Evolutionary conservation across 2,888 invertebrate genomes (phyloP).

Genomic region (Pantelozetes paolii): DNA sequence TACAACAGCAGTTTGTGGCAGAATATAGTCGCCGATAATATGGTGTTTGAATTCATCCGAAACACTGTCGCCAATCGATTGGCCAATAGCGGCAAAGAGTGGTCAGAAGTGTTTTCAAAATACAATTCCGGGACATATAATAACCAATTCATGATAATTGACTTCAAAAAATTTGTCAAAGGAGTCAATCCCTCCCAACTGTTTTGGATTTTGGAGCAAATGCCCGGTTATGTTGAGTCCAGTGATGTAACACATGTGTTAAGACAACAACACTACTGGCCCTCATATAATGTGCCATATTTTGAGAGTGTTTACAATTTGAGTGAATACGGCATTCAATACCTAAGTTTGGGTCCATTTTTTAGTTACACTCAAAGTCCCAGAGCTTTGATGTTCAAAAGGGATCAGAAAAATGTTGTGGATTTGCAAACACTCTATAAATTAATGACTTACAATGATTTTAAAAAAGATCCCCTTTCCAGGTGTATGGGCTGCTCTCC

Average conservation of each 20-base stretch:
- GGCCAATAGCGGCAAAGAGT: conserved; percentile 51
- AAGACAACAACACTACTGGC: conserved; percentile 51
- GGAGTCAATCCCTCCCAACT: conserved; percentile 45
- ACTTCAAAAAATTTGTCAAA: conserved; percentile 51
- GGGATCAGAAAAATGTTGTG: conserved; percentile 51
- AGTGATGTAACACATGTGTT: conserved; percentile 47
- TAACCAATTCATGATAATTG: conserved; percentile 54
- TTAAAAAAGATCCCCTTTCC: conserved; percentile 42
- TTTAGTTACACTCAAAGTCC: conserved; percentile 52
- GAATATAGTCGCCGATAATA: conserved; percentile 45
- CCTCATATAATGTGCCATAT: conserved; percentile 53
- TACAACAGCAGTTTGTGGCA: conserved; percentile 20
- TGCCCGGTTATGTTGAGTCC: conserved; percentile 51
- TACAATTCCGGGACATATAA: conserved; percentile 54
- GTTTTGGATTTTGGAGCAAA: conserved; percentile 53
- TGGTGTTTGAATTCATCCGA: conserved; percentile 52
- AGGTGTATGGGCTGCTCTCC: conserved; percentile 42
- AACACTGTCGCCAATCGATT: conserved; percentile 52
- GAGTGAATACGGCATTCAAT: conserved; percentile 52
- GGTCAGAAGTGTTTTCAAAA: conserved; percentile 49
- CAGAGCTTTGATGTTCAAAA: conserved; percentile 53
- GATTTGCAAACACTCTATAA: conserved; percentile 50
- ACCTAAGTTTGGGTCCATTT: conserved; percentile 49
- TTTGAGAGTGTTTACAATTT: conserved; percentile 51
- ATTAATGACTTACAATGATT: conserved; percentile 53